Conservation (phyloP, 2,888 invertebrate species). For the Polyploca ridens region DNA sequence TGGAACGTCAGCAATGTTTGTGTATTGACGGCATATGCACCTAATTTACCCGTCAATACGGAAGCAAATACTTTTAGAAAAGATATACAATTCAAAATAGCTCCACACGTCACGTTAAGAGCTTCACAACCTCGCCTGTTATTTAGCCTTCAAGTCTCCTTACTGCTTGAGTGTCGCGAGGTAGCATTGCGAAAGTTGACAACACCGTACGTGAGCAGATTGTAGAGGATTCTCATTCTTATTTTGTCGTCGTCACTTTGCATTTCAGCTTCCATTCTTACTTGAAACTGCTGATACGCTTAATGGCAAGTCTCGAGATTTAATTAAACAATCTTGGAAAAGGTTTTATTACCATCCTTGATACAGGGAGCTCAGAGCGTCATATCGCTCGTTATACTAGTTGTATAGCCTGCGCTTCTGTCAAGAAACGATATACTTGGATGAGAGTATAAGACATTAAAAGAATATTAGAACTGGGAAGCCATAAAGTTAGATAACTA, state of each 20-base stretch:
- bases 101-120: slow-evolving; percentile 48
- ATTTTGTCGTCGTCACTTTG: slow-evolving; percentile 56
- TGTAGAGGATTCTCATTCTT: slow-evolving; percentile 68
- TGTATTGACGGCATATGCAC: background rate
- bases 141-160: slow-evolving; percentile 75
- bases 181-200: slow-evolving; percentile 82
- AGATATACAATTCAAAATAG: slow-evolving; percentile 22
- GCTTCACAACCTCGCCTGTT: slow-evolving; percentile 59
- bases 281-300: slow-evolving; percentile 41
- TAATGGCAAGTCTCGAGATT: slow-evolving; percentile 24
- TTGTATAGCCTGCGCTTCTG: slow-evolving; percentile 23
- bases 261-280: slow-evolving; percentile 66
- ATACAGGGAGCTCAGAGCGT: slow-evolving; percentile 27
- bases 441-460: slow-evolving; percentile 46
- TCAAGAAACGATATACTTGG: slow-evolving; percentile 29
- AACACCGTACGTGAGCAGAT: slow-evolving; percentile 73
- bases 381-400: slow-evolving; percentile 40
- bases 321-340: slow-evolving; percentile 47
- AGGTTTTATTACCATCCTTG: slow-evolving; percentile 40
- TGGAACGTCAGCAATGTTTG: background rate
- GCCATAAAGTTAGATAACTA: slow-evolving; percentile 38
- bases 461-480: slow-evolving; percentile 46
- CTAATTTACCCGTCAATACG: slow-evolving; percentile 1
- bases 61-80: background rate
- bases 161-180: slow-evolving; percentile 73